Evolutionary conservation across 2,113 vertebrate species (phyloP).

Genomic region (Agapornis roseicollis): DNA sequence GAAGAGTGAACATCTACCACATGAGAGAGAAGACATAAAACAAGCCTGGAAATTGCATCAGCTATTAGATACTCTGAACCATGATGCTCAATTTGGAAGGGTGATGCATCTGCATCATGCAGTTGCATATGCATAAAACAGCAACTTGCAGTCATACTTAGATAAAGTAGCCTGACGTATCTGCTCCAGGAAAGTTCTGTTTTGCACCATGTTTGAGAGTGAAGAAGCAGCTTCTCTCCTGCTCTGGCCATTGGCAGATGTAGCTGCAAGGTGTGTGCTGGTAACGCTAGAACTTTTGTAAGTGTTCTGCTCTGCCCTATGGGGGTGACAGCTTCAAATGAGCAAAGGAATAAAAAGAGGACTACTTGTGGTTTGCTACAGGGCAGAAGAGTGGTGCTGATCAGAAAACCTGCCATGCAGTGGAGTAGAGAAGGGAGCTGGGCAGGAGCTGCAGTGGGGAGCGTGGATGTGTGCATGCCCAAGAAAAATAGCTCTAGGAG

Average conservation of each 20-base stretch:
- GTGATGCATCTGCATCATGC: neutral
- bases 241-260: neutral
- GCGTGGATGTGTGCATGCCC: neutral
- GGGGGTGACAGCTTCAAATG: neutral
- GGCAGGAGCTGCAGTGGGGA: neutral
- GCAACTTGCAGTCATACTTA: neutral
- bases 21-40: neutral
- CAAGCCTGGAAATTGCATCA: neutral
- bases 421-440: neutral
- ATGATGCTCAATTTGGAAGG: neutral
- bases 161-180: neutral
- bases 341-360: neutral
- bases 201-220: neutral
- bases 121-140: neutral
- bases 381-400: neutral
- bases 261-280: neutral
- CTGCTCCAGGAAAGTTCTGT: neutral
- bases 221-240: neutral
- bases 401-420: neutral
- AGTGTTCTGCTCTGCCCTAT: neutral
- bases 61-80: neutral
- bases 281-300: neutral
- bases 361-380: neutral
- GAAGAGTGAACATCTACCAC: neutral
- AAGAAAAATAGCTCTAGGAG: conserved; percentile 5